These are phyloP conservation scores for Dysdera silvatica DNA, from an alignment of 1,140 invertebrate genomes.

Conservation along the genomic window DNA sequence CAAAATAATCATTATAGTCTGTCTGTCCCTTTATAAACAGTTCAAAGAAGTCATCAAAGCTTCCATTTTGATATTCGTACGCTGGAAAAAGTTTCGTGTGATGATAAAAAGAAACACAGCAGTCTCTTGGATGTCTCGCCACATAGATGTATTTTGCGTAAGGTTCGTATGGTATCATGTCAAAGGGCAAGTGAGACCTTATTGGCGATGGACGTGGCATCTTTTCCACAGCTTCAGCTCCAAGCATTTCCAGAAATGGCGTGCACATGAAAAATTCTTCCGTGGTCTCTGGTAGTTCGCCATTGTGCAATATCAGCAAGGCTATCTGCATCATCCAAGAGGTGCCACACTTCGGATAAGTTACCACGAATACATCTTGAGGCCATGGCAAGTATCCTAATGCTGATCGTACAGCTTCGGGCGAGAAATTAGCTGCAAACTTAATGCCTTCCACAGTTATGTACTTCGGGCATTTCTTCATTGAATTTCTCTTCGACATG, in stretches of 20 bases:
- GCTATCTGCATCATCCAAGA: slow-evolving; percentile 31
- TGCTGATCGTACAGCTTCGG: slow-evolving; percentile 10
- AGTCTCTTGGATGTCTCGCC: slow-evolving; percentile 74
- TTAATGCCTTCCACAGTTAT: slow-evolving; percentile 9
- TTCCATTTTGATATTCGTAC: slow-evolving; percentile 29
- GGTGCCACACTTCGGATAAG: slow-evolving; percentile 35
- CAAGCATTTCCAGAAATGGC: slow-evolving; percentile 23
- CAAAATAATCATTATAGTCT: slow-evolving; percentile 45
- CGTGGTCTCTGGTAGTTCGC: slow-evolving; percentile 1
- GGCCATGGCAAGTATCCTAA: slow-evolving; percentile 23
- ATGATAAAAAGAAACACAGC: slow-evolving; percentile 74
- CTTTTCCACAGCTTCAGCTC: slow-evolving; percentile 18
- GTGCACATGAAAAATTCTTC: slow-evolving; percentile 13
- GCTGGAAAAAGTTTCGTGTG: slow-evolving; percentile 51
- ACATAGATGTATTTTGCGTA: slow-evolving; percentile 59
- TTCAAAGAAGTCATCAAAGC: slow-evolving; percentile 41
- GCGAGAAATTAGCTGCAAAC: slow-evolving; percentile 3
- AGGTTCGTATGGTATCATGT: slow-evolving; percentile 52
- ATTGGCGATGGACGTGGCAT: slow-evolving; percentile 12
- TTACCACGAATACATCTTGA: slow-evolving; percentile 30
- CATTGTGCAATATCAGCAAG: slow-evolving; percentile 8
- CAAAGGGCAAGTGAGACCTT: slow-evolving; percentile 67
- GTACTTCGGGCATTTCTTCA: too few relatives aligned
- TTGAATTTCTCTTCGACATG: too few relatives aligned
- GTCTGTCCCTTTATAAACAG: slow-evolving; percentile 40